Base-by-base conservation (phyloP, 2,888 invertebrate genomes). In the Drosophila planitibia region DNA sequence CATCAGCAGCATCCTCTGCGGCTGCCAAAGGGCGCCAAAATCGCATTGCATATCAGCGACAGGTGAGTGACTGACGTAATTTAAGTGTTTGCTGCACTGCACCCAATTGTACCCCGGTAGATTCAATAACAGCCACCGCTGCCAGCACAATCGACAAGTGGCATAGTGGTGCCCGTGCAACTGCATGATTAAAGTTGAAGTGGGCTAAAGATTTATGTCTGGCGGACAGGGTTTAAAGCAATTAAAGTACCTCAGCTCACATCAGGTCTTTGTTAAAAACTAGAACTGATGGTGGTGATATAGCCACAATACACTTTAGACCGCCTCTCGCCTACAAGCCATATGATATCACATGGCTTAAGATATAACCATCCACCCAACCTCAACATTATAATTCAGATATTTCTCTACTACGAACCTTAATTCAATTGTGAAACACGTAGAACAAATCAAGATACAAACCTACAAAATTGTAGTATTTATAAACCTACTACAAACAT, bases 1-100 rank as follows among this genome's bases (percentile, higher is more conserved):
- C 19, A 68, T 62, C 30, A 80, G 72, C 14, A 77, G 89, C 52
- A 91, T 91, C 44, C 81, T 94, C 58, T 94, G 93, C 70, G 93
- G 93, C 52, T 94, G 93, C 81, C 93, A 93, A 54, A 89, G 91
- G 73, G 93, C 93, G 35, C 93, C 93, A 70, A 93, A 93, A 86
- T 94, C 93, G 74, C 93, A 93, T 82, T 94, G 94, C 90, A 92
- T 94, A 87, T 93, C 93, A 78, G 93, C 94, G 78, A 92, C 93
- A 90, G 94, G 93, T 93, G 77, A 89, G 92, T 86, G 37, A 12
- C n/a, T 9, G 6, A 1, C 14, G 5, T 44, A 37, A 58, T 19
- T 19, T 28, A 53, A 58, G 44, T 55, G 19, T 22, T n/a, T 37
- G 6, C 33, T 53, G 30, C 44, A 33, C 30, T 49, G n/a, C 39